These are phyloP conservation scores for Zaprionus camerounensis DNA, from an alignment of 1,140 invertebrate genomes.

Conservation along the genomic window DNA sequence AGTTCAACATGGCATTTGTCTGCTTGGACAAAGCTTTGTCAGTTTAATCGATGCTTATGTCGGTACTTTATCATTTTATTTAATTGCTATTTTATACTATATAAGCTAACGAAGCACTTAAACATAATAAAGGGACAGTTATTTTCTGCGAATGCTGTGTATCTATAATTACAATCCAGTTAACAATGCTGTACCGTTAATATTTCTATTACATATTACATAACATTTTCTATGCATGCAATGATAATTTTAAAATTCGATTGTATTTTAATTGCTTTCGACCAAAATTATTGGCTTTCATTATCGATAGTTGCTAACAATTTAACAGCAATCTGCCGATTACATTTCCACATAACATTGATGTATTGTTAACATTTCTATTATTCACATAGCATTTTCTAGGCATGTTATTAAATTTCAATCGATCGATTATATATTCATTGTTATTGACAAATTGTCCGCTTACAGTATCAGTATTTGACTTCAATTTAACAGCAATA, in stretches of 20 bases:
- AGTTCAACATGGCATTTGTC: background rate
- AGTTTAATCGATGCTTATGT: background rate
- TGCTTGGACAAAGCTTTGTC: background rate
- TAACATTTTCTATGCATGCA: background rate
- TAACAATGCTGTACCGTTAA: background rate
- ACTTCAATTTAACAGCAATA: no score
- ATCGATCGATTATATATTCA: no score
- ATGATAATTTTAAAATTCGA: background rate
- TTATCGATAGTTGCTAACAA: background rate
- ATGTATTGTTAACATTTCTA: no score
- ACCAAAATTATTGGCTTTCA: background rate
- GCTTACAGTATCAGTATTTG: no score
- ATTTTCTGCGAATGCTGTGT: background rate
- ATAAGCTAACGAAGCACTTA: background rate
- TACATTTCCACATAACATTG: no score
- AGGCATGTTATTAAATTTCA: no score
- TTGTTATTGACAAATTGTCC: no score
- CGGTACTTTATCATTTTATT: conserved; percentile 1
- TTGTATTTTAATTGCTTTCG: background rate
- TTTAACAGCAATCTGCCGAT: background rate
- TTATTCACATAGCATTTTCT: no score
- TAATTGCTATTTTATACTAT: background rate
- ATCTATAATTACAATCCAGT: background rate
- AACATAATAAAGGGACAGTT: background rate
- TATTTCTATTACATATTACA: background rate